Evolutionary conservation across 2,797 vertebrate species (phyloP).

Genomic region (Spinibarbus caldwelli): DNA sequence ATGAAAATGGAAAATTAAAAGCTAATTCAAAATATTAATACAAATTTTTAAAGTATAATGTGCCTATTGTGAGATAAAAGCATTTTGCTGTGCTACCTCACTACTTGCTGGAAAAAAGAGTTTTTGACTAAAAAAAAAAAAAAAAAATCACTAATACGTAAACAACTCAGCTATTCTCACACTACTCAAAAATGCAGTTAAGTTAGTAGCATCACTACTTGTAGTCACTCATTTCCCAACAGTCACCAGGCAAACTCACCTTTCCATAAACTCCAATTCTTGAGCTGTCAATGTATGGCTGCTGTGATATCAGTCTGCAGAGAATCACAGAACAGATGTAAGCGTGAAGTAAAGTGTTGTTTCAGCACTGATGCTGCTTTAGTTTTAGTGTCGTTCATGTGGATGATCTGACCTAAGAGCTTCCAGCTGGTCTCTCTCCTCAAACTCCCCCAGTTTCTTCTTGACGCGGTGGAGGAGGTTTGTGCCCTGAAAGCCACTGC

Average conservation of each 20-base stretch:
- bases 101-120: too few species aligned
- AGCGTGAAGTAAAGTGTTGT: neutral
- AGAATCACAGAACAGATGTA: constrained; percentile 15
- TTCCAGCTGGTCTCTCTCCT: constrained; percentile 90
- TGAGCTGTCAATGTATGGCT: constrained; percentile 85
- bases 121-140: too few species aligned
- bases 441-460: constrained; percentile 83
- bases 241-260: constrained; percentile 74
- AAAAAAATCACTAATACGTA: too few species aligned
- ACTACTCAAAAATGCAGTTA: too few species aligned
- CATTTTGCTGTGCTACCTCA: too few species aligned
- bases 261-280: constrained; percentile 93
- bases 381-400: neutral
- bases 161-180: too few species aligned
- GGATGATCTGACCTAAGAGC: constrained; percentile 83
- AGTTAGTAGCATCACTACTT: neutral
- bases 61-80: too few species aligned
- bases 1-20: too few species aligned
- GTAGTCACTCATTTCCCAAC: too few species aligned
- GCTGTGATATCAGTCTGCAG: constrained; percentile 82
- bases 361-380: too few species aligned
- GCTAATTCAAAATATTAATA: too few species aligned
- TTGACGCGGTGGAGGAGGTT: constrained; percentile 90
- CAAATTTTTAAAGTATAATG: too few species aligned
- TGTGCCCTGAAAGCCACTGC: constrained; percentile 95